Base-by-base conservation (phyloP, 2,888 invertebrate genomes). In the Chironomus riparius region DNA sequence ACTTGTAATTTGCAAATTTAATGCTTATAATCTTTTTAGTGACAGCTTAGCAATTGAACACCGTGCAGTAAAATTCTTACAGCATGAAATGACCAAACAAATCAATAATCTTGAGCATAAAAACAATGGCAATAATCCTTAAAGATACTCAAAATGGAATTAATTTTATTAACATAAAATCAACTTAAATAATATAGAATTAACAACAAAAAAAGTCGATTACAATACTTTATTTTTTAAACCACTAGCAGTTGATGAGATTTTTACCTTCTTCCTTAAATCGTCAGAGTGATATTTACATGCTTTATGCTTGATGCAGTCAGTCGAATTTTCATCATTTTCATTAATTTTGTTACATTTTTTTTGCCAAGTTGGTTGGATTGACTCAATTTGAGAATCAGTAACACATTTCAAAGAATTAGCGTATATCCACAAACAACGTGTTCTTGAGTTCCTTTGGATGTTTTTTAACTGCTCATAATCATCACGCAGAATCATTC, bases 401-500 rank as follows among this genome's bases (percentile, higher is more conserved):
- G 18, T 28, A n/a, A 72, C 61, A 21, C 72, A 72, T 38, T 72
- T 72, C 15, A 72, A 13, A 12, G 24, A 38, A 18, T 72, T 72
- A 12, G 72, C 72, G 47, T 72, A 74, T 48, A 74, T 74, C 74
- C 74, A 74, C 12, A 74, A 48, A 13, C 74, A 74, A n/a, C 74
- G 21, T 2, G 74, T 74, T 50, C 68, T 12, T 12, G 50, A 21
- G n/a, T 1, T 4, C 13, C 74, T 38, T 21, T 47, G 10, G 12
- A 74, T 74, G n/a, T 68, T 47, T n/a, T 74, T 65, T 10, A 5
- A 22, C 48, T 80, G 77, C 74, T 84, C 83, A 77, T 82, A 84
- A 1, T 82, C 80, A 78, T 84, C 84, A 0, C 83, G 80, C 28
- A 82, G 70, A 81, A 83, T 81, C 81, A 84, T 82, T 76, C 81